Conservation (phyloP, 1,140 invertebrate genomes). For the Mylabris phalerata region DNA sequence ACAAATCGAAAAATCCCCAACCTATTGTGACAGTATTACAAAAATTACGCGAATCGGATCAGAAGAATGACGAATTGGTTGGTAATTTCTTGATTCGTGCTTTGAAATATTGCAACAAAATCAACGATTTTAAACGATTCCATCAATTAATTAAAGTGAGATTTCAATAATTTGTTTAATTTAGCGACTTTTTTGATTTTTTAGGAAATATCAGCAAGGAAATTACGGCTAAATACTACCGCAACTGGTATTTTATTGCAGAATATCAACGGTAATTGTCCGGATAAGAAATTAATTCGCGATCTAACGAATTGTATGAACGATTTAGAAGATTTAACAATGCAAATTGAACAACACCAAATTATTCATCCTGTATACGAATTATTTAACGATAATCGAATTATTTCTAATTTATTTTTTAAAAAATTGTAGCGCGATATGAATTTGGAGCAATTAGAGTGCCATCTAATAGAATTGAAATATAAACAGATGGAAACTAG, state of each 20-base stretch:
- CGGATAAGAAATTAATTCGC: neutral
- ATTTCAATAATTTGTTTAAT: constrained; percentile 9
- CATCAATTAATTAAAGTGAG: constrained; percentile 26
- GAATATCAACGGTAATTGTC: constrained; percentile 8
- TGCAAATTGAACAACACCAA: constrained; percentile 30
- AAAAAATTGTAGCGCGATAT: constrained; percentile 44
- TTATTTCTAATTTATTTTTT: neutral
- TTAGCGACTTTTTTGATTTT: constrained; percentile 18
- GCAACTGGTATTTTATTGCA: constrained; percentile 38
- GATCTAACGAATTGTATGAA: constrained; percentile 17
- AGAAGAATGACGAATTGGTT: constrained; percentile 3
- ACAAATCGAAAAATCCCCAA: constrained; percentile 23
- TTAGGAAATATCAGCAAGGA: constrained; percentile 37
- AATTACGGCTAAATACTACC: constrained; percentile 41
- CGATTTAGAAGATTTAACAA: constrained; percentile 18
- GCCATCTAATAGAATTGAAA: constrained; percentile 48
- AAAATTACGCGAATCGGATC: constrained; percentile 28
- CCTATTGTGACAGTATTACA: constrained; percentile 30
- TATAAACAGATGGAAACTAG: constrained; percentile 50
- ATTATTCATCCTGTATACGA: constrained; percentile 46
- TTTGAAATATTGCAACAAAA: constrained; percentile 20
- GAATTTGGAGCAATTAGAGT: constrained; percentile 46
- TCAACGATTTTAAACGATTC: constrained; percentile 22
- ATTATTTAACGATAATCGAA: constrained; percentile 3
- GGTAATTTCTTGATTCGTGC: constrained; percentile 15